phyloP scores from a whole-genome alignment of 2,113 vertebrate species.

The Nothocercus julius region DNA sequence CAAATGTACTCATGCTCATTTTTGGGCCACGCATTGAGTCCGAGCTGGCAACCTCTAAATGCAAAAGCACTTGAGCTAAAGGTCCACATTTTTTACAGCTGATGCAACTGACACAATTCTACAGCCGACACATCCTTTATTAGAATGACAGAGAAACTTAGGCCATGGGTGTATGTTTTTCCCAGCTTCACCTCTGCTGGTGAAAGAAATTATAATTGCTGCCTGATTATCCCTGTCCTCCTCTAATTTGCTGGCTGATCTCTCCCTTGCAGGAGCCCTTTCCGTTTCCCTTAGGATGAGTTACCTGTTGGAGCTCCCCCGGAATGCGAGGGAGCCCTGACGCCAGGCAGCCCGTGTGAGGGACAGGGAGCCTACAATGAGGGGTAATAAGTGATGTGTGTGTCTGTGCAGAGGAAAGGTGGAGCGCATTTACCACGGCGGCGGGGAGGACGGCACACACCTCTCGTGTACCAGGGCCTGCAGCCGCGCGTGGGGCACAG shows the following conservation, averaged over 20 bases:
- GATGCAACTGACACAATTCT: neutral
- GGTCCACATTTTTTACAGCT: neutral
- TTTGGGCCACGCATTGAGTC: neutral
- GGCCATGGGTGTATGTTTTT: accelerated
- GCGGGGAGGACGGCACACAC: neutral
- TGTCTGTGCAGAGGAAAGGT: too few relatives aligned
- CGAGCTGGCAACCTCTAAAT: neutral
- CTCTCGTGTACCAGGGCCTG: neutral
- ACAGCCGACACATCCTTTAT: neutral
- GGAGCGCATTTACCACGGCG: neutral
- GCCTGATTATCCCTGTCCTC: neutral
- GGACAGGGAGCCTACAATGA: neutral
- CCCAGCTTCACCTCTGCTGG: neutral
- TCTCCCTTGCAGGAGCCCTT: neutral
- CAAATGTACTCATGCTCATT: neutral
- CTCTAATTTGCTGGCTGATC: neutral
- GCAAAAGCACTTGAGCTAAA: neutral
- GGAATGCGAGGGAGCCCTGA: neutral
- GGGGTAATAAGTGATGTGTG: neutral
- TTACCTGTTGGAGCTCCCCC: neutral
- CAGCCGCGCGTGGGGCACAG: neutral
- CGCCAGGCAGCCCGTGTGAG: neutral
- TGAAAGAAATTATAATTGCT: neutral
- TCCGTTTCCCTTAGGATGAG: neutral
- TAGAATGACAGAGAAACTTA: neutral